Conservation (phyloP, 2,797 vertebrate species). For the Cuculus canorus region DNA sequence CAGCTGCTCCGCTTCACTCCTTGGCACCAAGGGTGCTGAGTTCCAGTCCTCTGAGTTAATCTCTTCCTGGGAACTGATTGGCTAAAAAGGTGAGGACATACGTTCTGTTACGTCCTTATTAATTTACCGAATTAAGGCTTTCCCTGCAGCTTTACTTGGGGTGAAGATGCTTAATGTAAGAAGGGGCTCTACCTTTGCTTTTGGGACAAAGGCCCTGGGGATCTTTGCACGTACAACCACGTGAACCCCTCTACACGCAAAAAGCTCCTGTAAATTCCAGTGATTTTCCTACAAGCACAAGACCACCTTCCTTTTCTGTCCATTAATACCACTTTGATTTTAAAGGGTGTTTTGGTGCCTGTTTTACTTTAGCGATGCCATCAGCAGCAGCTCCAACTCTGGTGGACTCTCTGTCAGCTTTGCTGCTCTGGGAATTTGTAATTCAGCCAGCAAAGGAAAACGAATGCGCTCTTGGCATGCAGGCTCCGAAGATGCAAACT, state of each 20-base stretch:
- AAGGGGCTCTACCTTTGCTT: not conserved
- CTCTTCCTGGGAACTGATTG: not conserved
- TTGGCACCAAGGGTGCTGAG: not conserved
- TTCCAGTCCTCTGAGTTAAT: not conserved
- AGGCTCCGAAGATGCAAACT: not conserved
- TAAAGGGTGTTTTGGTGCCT: not conserved
- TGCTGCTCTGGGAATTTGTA: slow-evolving; percentile 26
- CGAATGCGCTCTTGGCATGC: not conserved
- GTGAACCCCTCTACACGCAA: not conserved
- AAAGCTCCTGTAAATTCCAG: not conserved
- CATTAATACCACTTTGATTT: not conserved
- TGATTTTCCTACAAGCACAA: not conserved
- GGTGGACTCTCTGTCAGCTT: not conserved
- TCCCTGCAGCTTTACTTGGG: not conserved
- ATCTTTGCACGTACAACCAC: not conserved
- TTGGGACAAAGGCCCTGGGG: not conserved
- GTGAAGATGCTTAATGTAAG: not conserved
- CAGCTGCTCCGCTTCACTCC: rapidly evolving
- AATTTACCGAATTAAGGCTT: not conserved
- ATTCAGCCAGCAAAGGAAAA: not conserved
- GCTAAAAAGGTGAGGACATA: not conserved
- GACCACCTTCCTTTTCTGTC: not conserved
- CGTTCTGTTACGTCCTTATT: not conserved
- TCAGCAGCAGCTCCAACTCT: not conserved
- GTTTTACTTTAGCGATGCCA: not conserved